phyloP scores from a whole-genome alignment of 2,113 vertebrate genomes.

The Silurus glanis region DNA sequence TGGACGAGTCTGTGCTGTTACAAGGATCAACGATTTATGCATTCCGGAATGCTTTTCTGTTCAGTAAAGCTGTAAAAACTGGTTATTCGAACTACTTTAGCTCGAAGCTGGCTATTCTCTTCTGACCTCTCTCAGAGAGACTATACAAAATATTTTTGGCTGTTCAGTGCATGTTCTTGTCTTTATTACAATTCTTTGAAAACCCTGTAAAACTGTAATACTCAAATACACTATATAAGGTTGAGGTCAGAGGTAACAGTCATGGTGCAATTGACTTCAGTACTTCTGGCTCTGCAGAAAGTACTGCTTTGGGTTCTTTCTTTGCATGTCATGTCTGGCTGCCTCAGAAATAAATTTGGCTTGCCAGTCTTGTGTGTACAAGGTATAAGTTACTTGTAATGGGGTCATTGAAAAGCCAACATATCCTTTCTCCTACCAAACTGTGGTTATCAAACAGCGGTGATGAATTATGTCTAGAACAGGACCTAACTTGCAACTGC shows the following conservation, averaged over 20 bases:
- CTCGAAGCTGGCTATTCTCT: too few relatives aligned
- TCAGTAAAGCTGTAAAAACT: background rate
- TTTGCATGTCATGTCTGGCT: slow-evolving; percentile 5
- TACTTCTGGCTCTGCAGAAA: slow-evolving; percentile 33
- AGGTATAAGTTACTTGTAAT: slow-evolving; percentile 19
- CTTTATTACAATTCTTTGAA: background rate
- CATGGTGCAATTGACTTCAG: slow-evolving; percentile 29
- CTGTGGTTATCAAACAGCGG: slow-evolving; percentile 26
- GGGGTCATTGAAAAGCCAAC: slow-evolving; percentile 38
- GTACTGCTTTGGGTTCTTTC: slow-evolving; percentile 3
- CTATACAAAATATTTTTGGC: background rate
- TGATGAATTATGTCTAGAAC: slow-evolving; percentile 28
- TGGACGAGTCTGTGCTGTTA: too few relatives aligned
- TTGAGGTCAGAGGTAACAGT: slow-evolving; percentile 42
- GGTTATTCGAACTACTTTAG: background rate
- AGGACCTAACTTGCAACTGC: background rate
- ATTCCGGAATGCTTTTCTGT: background rate
- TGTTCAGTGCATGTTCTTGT: background rate
- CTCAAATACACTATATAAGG: background rate
- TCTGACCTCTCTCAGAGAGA: background rate
- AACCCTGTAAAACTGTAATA: background rate
- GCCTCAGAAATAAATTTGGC: slow-evolving; percentile 16
- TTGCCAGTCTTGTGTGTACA: slow-evolving; percentile 22
- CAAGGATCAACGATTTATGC: background rate
- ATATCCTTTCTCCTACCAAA: slow-evolving; percentile 26